Base-by-base conservation (phyloP, 2,113 vertebrate species). In the Amazona vittata region DNA sequence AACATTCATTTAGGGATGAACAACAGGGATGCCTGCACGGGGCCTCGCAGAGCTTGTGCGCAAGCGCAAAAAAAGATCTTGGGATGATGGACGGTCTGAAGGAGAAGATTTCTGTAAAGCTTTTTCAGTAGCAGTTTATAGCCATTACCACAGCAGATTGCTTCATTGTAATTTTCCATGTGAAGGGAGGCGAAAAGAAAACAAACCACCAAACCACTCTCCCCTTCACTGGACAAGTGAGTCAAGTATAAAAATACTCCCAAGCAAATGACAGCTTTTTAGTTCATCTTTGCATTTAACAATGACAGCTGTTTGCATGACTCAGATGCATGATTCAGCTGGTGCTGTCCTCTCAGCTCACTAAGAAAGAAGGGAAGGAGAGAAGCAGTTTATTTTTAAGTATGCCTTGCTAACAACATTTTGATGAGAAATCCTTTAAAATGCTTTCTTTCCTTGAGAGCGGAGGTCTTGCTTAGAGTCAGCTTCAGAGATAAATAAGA, bases 291-390 rank as follows among this genome's bases (percentile, higher is more conserved):
- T 69, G 76, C 77, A 77, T 83, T 80, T 91, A 96, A 91, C 70
- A 89, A 82, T 88, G 95, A 94, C 93, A 97, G 86, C 79, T 93
- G 95, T 79, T 89, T 65, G 92, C 46, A 60, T 96, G 94, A 97
- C 90, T 96, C 92, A 95, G 86, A 64, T 0, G 11, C 76, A 95
- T 94, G 90, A 96, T 77, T 97, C 91, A 95, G 49, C 82, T 49
- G 25, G 63, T 79, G 73, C 4, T 81, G 93, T 91, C 90, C 93
- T 92, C 74, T 39, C 75, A 50, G 74, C 77, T 95, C 59, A 41
- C 64, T 87, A 62, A 83, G 74, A 77, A 50, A 49, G 25, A 29
- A 93, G 77, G n/a, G 33, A 89, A 90, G 63, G 39, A 90, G 46
- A 81, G 35, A 41, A 94, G 52, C 39, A 86, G 64, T 90, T 89